Base-by-base conservation (phyloP, 2,888 invertebrate genomes). In the Uloborus plumipes region DNA sequence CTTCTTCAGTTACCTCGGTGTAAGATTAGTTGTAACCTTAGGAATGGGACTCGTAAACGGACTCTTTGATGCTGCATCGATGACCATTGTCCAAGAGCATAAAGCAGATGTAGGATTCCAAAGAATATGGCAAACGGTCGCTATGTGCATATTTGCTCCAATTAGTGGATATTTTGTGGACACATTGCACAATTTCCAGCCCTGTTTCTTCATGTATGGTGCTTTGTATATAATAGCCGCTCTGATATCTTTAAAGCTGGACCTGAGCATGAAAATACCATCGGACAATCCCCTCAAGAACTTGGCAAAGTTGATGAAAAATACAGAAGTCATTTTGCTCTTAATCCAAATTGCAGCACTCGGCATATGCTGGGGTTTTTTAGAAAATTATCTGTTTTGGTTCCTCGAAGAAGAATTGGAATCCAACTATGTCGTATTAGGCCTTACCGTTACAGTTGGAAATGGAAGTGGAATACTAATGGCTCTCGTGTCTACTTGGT, bases 321-420 rank as follows among this genome's bases (percentile, higher is more conserved):
- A 61, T 58, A 53, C 74, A 15, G 80, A 80, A 53, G 80, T 80
- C 0, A 14, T 61, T 22, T 22, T 80, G 14, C 47, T 80, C 7
- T 50, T 80, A 6, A 47, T 80, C 13, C 80, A 80, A 53, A 72
- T 80, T n/a, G 67, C 74, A 20, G 64, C 49, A 3, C 51, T 80
- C 18, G 94, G 94, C 50, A 93, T 93, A 26, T 93, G 93, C n/a
- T 94, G 94, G 94, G 94, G 94, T 53, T 94, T 93, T 89, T 92
- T 94, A 86, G 94, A 94, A 89, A 94, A 93, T 86, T 94, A 94
- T 90, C 90, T 94, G 47, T 94, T 94, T 89, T 94, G 94, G 93
- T 90, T 94, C 83, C 91, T 94, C 49, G 93, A 94, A 88, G 69
- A 61, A 26, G 94, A 94, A 88, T 89, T 94, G 84, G 94, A 94